These are phyloP conservation scores for Halictus quadricinctus DNA, from an alignment of 2,888 invertebrate species.

Conservation along the genomic window DNA sequence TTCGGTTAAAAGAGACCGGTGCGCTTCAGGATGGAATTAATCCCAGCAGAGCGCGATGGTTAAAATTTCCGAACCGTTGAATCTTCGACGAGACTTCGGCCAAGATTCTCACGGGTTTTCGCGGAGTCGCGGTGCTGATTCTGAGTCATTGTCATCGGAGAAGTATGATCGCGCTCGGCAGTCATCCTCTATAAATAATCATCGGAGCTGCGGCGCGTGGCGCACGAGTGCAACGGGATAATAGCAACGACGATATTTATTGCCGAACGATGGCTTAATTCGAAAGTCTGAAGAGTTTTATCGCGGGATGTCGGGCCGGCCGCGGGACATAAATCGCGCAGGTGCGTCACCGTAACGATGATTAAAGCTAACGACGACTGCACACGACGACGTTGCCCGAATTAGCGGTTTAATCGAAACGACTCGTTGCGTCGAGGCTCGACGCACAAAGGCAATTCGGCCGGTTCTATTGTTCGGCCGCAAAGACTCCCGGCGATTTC, in stretches of 20 bases:
- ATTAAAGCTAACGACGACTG: slow-evolving; percentile 49
- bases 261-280: not conserved
- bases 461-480: not conserved
- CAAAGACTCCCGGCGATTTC: not conserved
- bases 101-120: not conserved
- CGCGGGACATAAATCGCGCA: not conserved
- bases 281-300: not conserved
- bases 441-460: not conserved
- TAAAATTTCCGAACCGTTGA: not conserved
- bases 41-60: not conserved
- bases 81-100: not conserved
- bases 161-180: not conserved
- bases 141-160: not conserved
- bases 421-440: slow-evolving; percentile 16
- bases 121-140: not conserved
- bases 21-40: not conserved
- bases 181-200: slow-evolving; percentile 6
- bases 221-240: slow-evolving; percentile 16
- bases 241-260: not conserved
- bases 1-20: not conserved
- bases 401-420: slow-evolving; percentile 48
- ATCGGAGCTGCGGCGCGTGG: not conserved
- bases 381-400: slow-evolving; percentile 22
- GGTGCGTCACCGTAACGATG: slow-evolving; percentile 33
- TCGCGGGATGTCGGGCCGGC: not conserved